Conservation (phyloP, 1,140 invertebrate species). For the Cylas formicarius region DNA sequence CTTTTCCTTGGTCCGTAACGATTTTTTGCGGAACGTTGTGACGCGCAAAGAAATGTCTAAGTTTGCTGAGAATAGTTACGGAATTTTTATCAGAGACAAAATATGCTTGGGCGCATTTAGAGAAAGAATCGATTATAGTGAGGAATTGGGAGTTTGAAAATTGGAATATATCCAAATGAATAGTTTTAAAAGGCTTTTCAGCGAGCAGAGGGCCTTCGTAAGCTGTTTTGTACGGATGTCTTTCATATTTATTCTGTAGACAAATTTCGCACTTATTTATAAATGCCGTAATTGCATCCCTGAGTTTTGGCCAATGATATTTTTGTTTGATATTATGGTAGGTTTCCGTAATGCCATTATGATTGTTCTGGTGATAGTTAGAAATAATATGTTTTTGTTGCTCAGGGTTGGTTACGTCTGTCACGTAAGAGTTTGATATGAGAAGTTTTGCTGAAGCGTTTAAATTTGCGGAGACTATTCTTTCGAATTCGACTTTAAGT, state of each 20-base stretch:
- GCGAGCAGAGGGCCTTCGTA: slow-evolving; percentile 18
- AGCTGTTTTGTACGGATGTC: background rate
- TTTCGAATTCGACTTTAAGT: slow-evolving; percentile 11
- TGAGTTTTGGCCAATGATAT: slow-evolving; percentile 22
- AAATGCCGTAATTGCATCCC: slow-evolving; percentile 4
- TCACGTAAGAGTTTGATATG: background rate
- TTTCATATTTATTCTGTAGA: slow-evolving; percentile 4
- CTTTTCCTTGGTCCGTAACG: slow-evolving; percentile 21
- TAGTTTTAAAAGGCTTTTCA: slow-evolving; percentile 29
- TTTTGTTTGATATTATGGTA: slow-evolving; percentile 16
- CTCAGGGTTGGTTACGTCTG: slow-evolving; percentile 5
- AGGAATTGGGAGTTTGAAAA: slow-evolving; percentile 24
- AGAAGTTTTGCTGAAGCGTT: background rate
- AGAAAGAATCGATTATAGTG: slow-evolving; percentile 30
- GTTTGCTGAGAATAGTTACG: slow-evolving; percentile 6
- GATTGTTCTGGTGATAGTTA: slow-evolving; percentile 16
- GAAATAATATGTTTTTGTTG: slow-evolving; percentile 9
- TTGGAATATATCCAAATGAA: slow-evolving; percentile 29
- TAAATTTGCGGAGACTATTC: slow-evolving; percentile 10
- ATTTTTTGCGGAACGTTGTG: slow-evolving; percentile 17
- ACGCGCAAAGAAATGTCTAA: slow-evolving; percentile 8
- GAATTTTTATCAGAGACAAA: slow-evolving; percentile 12
- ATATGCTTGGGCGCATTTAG: slow-evolving; percentile 23
- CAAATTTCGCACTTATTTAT: slow-evolving; percentile 24
- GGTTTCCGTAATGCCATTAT: slow-evolving; percentile 22